Base-by-base conservation (phyloP, 2,888 invertebrate species). In the Eugnorisma glareosa region DNA sequence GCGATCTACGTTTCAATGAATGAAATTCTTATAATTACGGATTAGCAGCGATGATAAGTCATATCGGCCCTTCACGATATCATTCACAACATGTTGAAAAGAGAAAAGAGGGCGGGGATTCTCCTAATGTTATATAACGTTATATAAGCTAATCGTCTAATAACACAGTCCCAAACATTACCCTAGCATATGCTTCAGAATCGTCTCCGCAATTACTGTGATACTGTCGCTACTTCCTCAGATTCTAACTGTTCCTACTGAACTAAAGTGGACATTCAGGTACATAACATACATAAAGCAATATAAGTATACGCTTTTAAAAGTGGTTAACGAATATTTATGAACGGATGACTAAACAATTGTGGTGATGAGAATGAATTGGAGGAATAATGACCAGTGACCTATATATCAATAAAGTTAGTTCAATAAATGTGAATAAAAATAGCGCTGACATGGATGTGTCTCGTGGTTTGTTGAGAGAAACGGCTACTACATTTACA, bases 1-100 rank as follows among this genome's bases (percentile, higher is more conserved):
- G 82, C 86, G 80, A 82, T 81, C 75, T 81, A 82, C 66, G 77
- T 73, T 80, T 79, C 54, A 75, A 79, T 85, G 69, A 77, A 79
- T 85, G 71, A 78, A 71, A 79, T 78, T 71, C 64, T 86, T 83
- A 88, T 77, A 77, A 84, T 75, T 74, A 87, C 74, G 72, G 73
- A 79, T 84, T 86, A 77, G 79, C 75, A 85, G 82, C 77, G 79
- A 76, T 51, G 78, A 83, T 73, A 74, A 77, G 80, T 81, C 67
- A 77, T 79, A 80, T 76, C 78, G 77, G 79, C 83, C 83, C 80
- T 77, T 81, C 72, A 81, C 86, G 86, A 61, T 75, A 84, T 90
- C 90, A 90, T 91, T 91, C 89, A 94, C 96, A 96, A 96, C 96
- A 93, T 92, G 95, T 96, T 96, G 96, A 96, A 96, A 96, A 96